Conservation (phyloP, 2,113 vertebrate genomes). For the Regulus satrapa region DNA sequence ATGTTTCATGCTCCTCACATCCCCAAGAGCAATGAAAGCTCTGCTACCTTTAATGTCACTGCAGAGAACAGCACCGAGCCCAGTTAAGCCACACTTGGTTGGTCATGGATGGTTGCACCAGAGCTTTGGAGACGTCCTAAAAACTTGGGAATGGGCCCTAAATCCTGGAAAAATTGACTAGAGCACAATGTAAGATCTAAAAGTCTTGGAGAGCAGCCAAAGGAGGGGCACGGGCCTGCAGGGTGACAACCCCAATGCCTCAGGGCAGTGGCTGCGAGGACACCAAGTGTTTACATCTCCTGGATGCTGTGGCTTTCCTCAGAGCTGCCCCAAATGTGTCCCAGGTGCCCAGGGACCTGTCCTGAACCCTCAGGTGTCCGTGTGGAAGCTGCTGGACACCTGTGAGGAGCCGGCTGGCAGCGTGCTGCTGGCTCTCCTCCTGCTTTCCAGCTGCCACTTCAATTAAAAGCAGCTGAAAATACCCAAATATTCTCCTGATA, state of each 20-base stretch:
- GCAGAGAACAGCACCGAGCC: not conserved
- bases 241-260: not conserved
- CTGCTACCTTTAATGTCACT: not conserved
- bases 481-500: not conserved
- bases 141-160: not conserved
- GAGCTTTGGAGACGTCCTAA: not conserved
- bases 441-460: conserved; percentile 15
- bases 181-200: not conserved
- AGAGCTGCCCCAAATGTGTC: not conserved
- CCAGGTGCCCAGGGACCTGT: not conserved
- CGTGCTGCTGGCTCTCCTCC: not conserved
- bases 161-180: not conserved
- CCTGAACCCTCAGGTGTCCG: too few relatives aligned
- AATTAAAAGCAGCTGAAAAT: conserved; percentile 45
- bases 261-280: not conserved
- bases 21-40: not conserved
- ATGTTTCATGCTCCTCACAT: not conserved
- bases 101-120: not conserved
- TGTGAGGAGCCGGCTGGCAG: not conserved
- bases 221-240: not conserved
- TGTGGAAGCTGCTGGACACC: not conserved
- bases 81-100: not conserved
- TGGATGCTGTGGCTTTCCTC: not conserved
- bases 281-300: not conserved
- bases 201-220: not conserved